phyloP scores from a whole-genome alignment of 2,797 vertebrate genomes.

The Leucoraja ocellata region DNA sequence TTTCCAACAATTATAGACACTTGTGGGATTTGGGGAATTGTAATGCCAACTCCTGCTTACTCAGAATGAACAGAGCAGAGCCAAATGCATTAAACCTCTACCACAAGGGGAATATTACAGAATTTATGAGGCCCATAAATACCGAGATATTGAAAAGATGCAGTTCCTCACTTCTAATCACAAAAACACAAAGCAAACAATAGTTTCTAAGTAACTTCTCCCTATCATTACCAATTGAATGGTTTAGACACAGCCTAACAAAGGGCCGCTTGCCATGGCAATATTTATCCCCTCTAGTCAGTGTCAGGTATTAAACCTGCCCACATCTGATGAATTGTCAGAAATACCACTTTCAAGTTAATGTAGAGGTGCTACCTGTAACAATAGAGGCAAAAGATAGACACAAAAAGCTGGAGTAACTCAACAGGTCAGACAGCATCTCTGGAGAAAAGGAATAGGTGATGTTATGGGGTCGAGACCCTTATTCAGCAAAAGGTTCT shows the following conservation, averaged over 20 bases:
- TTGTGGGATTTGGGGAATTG: not conserved
- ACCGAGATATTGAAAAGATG: not conserved
- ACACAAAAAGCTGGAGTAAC: no score
- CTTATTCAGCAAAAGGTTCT: not conserved
- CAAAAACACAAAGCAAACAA: not conserved
- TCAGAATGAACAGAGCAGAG: not conserved
- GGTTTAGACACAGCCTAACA: not conserved
- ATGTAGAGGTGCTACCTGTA: not conserved
- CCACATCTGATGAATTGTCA: not conserved
- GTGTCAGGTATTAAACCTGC: no score
- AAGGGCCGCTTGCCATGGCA: not conserved
- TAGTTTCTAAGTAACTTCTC: not conserved
- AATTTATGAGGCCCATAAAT: slow-evolving; percentile 4
- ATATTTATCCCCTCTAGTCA: not conserved
- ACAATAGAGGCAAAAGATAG: not conserved
- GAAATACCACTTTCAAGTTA: not conserved
- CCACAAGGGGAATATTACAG: slow-evolving; percentile 28
- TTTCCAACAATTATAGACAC: slow-evolving; percentile 12
- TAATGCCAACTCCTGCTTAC: slow-evolving; percentile 2
- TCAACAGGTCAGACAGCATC: no score
- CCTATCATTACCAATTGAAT: not conserved
- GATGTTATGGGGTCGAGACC: no score
- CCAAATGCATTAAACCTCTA: not conserved
- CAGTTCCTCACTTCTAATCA: slow-evolving; percentile 27
- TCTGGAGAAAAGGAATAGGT: no score